phyloP scores from a whole-genome alignment of 2,888 invertebrate species.

The Drosophila austrosaltans region DNA sequence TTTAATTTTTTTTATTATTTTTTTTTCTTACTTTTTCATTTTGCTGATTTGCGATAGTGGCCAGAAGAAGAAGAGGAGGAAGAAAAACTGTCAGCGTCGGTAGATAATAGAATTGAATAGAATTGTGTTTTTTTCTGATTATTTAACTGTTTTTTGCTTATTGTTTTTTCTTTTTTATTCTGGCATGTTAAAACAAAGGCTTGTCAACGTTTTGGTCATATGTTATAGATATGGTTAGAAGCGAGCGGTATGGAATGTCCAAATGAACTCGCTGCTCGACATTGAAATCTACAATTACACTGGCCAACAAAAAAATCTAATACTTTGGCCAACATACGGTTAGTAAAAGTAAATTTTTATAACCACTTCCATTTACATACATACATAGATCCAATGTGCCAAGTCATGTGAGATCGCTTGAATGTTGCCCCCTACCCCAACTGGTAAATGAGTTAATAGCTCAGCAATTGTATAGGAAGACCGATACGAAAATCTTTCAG shows the following conservation, averaged over 20 bases:
- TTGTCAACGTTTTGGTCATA: constrained; percentile 35
- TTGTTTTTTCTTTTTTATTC: constrained; percentile 22
- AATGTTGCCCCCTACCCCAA: too few species aligned
- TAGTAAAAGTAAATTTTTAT: too few species aligned
- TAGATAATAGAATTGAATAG: constrained; percentile 66
- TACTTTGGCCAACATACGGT: too few species aligned
- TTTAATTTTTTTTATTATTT: constrained; percentile 39
- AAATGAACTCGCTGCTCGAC: constrained; percentile 2
- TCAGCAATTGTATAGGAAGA: too few species aligned
- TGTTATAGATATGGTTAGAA: constrained; percentile 43
- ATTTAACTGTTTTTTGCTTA: constrained; percentile 40
- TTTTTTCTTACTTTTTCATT: constrained; percentile 15
- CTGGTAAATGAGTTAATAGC: too few species aligned
- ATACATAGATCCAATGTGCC: too few species aligned
- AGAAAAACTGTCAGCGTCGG: constrained; percentile 58
- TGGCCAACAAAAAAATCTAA: background rate
- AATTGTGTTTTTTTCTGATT: constrained; percentile 42
- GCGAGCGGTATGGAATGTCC: constrained; percentile 16
- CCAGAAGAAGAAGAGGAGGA: background rate
- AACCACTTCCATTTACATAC: too few species aligned
- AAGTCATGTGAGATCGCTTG: too few species aligned
- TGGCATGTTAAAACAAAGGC: constrained; percentile 63
- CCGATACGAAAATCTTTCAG: too few species aligned
- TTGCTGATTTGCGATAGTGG: constrained; percentile 46
- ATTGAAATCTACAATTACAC: constrained; percentile 2